A percentile compares a stretch with the other conserved stretches of the same genome.
Conservation (phyloP, 2,113 vertebrate genomes). For the Sphyrna mokarran region DNA sequence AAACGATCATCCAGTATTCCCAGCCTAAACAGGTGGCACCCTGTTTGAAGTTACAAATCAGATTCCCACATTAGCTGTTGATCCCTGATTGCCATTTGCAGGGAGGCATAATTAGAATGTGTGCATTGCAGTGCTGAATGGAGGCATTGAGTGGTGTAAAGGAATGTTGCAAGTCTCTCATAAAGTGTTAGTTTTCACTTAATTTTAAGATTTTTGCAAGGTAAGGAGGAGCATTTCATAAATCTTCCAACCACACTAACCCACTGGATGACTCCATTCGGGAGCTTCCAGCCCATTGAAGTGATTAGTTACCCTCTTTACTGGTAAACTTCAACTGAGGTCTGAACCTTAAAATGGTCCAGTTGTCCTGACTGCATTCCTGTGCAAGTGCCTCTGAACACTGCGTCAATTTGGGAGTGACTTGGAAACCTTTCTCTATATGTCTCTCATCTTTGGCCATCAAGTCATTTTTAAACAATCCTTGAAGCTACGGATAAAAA, state of each 20-base stretch:
- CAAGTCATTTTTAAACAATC: constrained; percentile 21
- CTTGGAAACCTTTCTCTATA: not conserved
- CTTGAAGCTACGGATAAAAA: constrained; percentile 24
- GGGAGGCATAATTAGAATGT: not conserved
- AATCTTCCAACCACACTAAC: not conserved
- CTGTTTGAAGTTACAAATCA: not conserved
- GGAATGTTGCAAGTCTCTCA: not conserved
- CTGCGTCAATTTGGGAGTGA: not conserved
- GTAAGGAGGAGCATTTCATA: not conserved
- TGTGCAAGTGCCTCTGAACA: not conserved
- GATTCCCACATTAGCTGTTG: not conserved
- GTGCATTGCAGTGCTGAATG: not conserved
- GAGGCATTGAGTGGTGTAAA: not conserved
- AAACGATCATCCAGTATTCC: not conserved
- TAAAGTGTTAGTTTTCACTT: not conserved
- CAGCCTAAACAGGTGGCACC: not conserved
- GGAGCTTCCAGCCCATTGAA: not conserved
- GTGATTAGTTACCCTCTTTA: not conserved
- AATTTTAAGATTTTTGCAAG: not conserved
- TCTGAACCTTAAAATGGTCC: not conserved
- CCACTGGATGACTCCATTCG: not conserved
- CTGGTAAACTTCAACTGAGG: not conserved
- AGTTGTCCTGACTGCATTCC: not conserved
- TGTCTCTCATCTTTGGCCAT: not conserved
- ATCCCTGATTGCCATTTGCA: not conserved